Conservation (phyloP, 2,888 invertebrate species). For the Coleophora deauratella region DNA sequence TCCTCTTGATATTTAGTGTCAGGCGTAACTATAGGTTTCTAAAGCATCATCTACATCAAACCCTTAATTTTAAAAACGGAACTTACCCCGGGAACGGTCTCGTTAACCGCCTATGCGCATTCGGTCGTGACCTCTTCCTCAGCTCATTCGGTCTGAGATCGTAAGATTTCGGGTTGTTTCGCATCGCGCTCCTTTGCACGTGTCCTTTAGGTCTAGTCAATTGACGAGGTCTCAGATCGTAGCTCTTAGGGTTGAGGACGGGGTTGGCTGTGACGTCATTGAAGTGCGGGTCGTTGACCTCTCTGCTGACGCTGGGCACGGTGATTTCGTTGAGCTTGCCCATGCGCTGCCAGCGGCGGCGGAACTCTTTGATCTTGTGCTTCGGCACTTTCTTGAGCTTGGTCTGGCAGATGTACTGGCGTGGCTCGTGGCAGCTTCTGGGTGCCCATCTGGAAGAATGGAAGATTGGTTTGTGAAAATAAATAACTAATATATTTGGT, state of each 20-base stretch:
- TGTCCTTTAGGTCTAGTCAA: constrained; percentile 23
- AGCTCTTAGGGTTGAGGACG: constrained; percentile 46
- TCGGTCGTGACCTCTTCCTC: constrained; percentile 41
- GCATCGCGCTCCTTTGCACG: constrained; percentile 19
- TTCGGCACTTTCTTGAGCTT: constrained; percentile 68
- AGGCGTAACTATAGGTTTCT: too few relatives aligned
- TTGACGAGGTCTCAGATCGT: constrained; percentile 42
- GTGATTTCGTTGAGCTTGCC: constrained; percentile 73
- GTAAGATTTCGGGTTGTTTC: constrained; percentile 26
- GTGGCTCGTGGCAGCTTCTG: constrained; percentile 76
- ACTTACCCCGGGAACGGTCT: constrained; percentile 64
- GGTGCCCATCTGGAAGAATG: constrained; percentile 75
- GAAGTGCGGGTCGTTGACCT: constrained; percentile 42
- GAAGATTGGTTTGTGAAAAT: neutral
- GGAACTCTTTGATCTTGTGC: constrained; percentile 57
- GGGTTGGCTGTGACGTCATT: constrained; percentile 54
- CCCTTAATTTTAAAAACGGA: too few relatives aligned
- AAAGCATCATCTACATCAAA: too few relatives aligned
- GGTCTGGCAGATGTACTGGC: constrained; percentile 82
- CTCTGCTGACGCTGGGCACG: constrained; percentile 50
- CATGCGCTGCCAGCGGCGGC: constrained; percentile 63
- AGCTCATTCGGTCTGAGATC: constrained; percentile 40
- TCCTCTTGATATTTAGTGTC: too few relatives aligned
- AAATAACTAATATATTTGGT: too few relatives aligned
- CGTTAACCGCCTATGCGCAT: constrained; percentile 40